Evolutionary conservation across 2,888 invertebrate genomes (phyloP).

Genomic region (Pelosia muscerda): DNA sequence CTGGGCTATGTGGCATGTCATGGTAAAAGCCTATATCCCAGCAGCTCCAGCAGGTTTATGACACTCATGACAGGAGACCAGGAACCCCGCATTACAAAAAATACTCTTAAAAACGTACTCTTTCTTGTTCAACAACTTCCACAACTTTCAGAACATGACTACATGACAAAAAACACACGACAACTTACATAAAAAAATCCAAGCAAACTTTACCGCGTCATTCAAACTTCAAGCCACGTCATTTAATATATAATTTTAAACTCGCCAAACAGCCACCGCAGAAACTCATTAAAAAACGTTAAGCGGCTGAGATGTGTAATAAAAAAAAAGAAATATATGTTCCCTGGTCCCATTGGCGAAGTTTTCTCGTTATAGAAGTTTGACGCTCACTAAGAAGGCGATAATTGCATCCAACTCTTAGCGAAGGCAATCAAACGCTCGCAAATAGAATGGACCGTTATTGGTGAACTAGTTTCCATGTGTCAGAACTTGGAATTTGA

Average conservation of each 20-base stretch:
- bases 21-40: no score
- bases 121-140: neutral
- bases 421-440: constrained; percentile 49
- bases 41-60: no score
- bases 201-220: constrained; percentile 18
- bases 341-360: constrained; percentile 49
- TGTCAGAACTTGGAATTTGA: neutral
- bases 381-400: constrained; percentile 51
- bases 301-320: constrained; percentile 36
- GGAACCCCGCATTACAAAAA: neutral
- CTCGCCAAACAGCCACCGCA: constrained; percentile 25
- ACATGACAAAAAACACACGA: neutral
- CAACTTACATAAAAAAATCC: constrained; percentile 2
- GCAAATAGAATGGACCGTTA: constrained; percentile 22
- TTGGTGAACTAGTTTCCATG: constrained; percentile 13
- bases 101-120: neutral
- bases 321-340: constrained; percentile 49
- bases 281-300: constrained; percentile 46
- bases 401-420: constrained; percentile 58
- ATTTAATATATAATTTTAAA: constrained; percentile 21
- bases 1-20: no score
- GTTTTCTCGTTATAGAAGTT: constrained; percentile 66
- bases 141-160: neutral
- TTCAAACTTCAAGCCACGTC: constrained; percentile 16
- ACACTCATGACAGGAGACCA: neutral